These are phyloP conservation scores for Theristicus caerulescens DNA, from an alignment of 2,113 vertebrate species.

Conservation along the genomic window DNA sequence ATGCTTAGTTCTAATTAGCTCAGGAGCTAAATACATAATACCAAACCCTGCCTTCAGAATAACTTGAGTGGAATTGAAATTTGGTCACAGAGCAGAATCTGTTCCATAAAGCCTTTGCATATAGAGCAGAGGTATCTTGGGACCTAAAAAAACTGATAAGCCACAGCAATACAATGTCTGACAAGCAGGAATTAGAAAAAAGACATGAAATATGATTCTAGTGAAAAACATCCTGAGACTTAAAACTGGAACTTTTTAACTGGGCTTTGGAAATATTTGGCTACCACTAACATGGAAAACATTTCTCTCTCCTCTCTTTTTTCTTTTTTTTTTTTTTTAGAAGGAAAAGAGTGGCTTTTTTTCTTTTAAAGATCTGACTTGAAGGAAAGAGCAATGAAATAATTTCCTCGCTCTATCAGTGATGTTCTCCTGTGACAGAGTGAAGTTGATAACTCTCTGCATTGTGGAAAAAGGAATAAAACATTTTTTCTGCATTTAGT, in stretches of 20 bases:
- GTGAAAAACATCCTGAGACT: not conserved
- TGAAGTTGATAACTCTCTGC: not conserved
- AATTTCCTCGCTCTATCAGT: not conserved
- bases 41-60: not conserved
- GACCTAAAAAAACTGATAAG: not conserved
- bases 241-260: not conserved
- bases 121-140: not conserved
- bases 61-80: not conserved
- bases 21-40: not conserved
- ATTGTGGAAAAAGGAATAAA: not conserved
- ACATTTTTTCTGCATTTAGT: not conserved
- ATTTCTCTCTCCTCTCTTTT: not conserved
- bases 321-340: not conserved
- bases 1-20: not conserved
- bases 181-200: not conserved
- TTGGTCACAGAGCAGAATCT: not conserved
- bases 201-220: not conserved
- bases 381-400: not conserved
- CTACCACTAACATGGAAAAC: not conserved
- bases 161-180: not conserved
- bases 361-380: not conserved
- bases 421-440: not conserved
- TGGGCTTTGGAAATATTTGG: not conserved
- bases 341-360: not conserved
- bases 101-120: not conserved